Conservation (phyloP, 2,113 vertebrate species). For the Campylomormyrus tamandua region DNA sequence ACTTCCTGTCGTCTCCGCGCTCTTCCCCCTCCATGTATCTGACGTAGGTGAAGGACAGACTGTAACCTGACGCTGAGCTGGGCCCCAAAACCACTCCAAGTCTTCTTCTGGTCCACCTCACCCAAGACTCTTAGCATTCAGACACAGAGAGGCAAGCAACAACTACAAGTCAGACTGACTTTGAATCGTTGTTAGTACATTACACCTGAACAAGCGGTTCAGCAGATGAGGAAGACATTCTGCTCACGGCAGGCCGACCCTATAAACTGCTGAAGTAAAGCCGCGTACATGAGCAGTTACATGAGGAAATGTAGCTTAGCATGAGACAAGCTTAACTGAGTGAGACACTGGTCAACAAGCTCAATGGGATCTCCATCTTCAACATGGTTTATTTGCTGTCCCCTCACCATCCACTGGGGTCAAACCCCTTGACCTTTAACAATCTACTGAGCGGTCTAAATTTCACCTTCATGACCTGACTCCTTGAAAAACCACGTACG, state of each 20-base stretch:
- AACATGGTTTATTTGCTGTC: neutral
- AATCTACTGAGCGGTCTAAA: neutral
- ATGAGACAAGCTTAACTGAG: neutral
- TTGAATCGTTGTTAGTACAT: neutral
- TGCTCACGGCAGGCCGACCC: neutral
- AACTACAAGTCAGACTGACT: neutral
- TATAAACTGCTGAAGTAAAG: neutral
- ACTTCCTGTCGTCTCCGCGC: conserved; percentile 17
- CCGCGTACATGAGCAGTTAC: neutral
- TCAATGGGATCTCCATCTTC: neutral
- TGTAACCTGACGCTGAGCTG: neutral
- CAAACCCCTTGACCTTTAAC: neutral
- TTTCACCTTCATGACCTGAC: neutral
- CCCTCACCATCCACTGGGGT: neutral
- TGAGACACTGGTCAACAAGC: neutral
- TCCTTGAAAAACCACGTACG: neutral
- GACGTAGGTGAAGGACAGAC: neutral
- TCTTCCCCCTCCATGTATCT: conserved; percentile 10
- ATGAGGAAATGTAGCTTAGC: neutral
- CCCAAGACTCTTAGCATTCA: neutral
- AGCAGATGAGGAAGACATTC: neutral
- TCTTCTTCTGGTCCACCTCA: neutral
- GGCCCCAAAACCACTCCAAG: neutral
- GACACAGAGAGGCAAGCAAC: neutral
- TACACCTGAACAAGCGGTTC: neutral